phyloP scores from a whole-genome alignment of 2,113 vertebrate genomes.

The Psophia crepitans region DNA sequence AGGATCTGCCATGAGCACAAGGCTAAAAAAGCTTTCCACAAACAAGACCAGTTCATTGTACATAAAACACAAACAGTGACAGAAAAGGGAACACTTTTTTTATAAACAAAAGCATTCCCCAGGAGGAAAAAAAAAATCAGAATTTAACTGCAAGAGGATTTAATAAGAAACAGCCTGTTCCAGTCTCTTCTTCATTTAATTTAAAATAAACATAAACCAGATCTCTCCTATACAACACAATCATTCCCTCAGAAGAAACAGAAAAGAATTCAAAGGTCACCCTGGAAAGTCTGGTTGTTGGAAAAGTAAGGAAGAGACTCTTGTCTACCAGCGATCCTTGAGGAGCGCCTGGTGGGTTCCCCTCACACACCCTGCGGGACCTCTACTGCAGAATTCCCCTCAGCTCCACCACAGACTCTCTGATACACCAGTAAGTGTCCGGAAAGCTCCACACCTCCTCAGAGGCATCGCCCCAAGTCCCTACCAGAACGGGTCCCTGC shows the following conservation, averaged over 20 bases:
- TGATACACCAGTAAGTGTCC: rapidly evolving
- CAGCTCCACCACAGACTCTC: rapidly evolving
- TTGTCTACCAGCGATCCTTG: neutral
- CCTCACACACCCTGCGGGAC: neutral
- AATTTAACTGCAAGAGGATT: conserved; percentile 13
- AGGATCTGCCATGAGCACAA: neutral
- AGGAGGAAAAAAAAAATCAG: neutral
- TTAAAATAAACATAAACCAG: conserved; percentile 47
- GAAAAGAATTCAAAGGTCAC: conserved; percentile 6
- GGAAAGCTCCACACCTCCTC: neutral
- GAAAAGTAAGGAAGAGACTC: neutral
- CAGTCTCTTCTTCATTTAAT: conserved; percentile 45
- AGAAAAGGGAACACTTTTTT: conserved; percentile 9
- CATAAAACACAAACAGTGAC: neutral
- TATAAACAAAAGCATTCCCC: conserved; percentile 37
- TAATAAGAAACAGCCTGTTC: conserved; percentile 41
- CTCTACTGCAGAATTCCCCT: neutral
- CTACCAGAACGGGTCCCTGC: neutral
- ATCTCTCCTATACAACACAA: neutral
- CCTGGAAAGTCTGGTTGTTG: neutral
- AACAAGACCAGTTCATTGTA: neutral
- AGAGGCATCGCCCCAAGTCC: neutral
- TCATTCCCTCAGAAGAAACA: neutral
- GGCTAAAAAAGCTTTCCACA: neutral
- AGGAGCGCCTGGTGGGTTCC: neutral